Percentiles rank a stretch among this genome's conserved stretches.
These are phyloP conservation scores for Magallana ariakensis DNA, from an alignment of 1,140 invertebrate species.

Conservation along the genomic window DNA sequence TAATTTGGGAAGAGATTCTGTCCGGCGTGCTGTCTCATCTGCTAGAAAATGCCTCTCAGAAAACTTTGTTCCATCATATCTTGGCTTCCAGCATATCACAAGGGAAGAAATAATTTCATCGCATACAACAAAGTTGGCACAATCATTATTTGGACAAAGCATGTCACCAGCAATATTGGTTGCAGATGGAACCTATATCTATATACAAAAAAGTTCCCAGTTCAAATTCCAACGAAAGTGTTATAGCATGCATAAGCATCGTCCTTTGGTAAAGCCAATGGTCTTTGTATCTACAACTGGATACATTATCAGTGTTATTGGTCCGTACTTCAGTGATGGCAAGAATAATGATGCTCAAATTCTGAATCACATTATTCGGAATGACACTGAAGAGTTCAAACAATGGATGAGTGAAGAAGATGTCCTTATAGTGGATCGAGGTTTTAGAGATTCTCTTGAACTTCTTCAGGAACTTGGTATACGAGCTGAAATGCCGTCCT, in stretches of 20 bases:
- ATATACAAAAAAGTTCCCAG: not conserved
- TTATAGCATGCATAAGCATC: too few relatives aligned
- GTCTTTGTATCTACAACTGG: not conserved
- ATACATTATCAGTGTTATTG: not conserved
- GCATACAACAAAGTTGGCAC: not conserved
- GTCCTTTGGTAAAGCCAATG: not conserved
- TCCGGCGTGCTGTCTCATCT: not conserved
- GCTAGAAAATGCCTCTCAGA: not conserved
- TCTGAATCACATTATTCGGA: too few relatives aligned
- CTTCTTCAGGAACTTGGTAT: too few relatives aligned
- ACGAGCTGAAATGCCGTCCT: too few relatives aligned
- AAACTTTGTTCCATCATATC: not conserved
- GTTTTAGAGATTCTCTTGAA: too few relatives aligned
- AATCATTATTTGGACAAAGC: not conserved
- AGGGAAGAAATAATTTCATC: not conserved
- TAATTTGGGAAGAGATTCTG: too few relatives aligned
- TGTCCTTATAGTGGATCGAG: too few relatives aligned
- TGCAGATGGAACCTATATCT: not conserved
- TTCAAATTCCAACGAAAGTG: not conserved
- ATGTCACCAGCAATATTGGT: not conserved
- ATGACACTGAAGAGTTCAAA: too few relatives aligned
- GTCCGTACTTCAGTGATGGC: not conserved
- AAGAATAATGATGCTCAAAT: not conserved
- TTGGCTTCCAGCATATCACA: not conserved
- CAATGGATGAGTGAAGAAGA: too few relatives aligned